These are phyloP conservation scores for Danio aesculapii DNA, from an alignment of 2,797 vertebrate genomes.

Conservation along the genomic window DNA sequence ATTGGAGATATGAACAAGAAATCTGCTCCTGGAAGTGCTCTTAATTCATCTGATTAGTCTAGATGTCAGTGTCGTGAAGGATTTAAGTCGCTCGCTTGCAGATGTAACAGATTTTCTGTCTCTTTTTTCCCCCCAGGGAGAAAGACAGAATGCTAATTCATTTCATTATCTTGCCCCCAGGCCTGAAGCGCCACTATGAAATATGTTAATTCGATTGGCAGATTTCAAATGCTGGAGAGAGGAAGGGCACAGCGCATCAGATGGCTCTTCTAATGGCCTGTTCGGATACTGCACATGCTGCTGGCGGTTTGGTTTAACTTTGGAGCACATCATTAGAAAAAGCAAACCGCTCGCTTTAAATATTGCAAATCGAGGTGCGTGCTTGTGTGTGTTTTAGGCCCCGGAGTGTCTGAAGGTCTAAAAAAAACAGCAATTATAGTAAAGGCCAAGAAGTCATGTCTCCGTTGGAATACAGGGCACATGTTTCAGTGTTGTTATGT, in stretches of 20 bases:
- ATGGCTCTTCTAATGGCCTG: constrained; percentile 40
- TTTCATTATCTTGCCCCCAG: constrained; percentile 57
- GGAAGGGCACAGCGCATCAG: constrained; percentile 34
- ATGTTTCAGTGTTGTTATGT: constrained; percentile 7
- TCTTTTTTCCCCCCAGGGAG: constrained; percentile 23
- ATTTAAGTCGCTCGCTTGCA: constrained; percentile 40
- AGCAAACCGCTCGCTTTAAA: constrained; percentile 24
- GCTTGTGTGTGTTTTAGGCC: neutral
- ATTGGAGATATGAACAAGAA: constrained; percentile 16
- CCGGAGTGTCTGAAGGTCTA: constrained; percentile 4
- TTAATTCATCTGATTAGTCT: constrained; percentile 50
- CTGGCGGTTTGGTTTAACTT: constrained; percentile 32
- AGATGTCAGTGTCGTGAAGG: constrained; percentile 46
- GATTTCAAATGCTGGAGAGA: constrained; percentile 45
- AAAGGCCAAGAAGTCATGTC: neutral
- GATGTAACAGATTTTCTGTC: constrained; percentile 56
- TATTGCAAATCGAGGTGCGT: constrained; percentile 24
- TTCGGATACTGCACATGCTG: constrained; percentile 31
- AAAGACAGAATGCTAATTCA: constrained; percentile 45
- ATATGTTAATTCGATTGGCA: constrained; percentile 55
- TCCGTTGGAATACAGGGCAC: neutral
- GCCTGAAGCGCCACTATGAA: constrained; percentile 42
- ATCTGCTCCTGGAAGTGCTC: constrained; percentile 40
- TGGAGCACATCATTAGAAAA: constrained; percentile 46
- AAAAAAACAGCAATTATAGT: neutral